phyloP scores from a whole-genome alignment of 2,888 invertebrate species.

The Heliconius ethilla region DNA sequence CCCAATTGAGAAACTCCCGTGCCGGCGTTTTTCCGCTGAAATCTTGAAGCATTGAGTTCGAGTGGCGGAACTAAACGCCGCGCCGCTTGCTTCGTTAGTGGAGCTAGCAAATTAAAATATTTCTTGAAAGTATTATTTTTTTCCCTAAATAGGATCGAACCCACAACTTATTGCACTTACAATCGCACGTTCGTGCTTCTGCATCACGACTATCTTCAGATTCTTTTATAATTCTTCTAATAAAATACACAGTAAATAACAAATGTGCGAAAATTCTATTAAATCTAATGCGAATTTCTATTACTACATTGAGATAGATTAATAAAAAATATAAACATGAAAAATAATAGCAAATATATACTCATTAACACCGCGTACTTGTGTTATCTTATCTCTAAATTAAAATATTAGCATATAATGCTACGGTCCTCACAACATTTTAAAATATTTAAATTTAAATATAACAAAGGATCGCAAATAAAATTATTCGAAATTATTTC shows the following conservation, averaged over 20 bases:
- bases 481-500: background rate
- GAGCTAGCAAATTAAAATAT: background rate
- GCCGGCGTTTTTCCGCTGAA: background rate
- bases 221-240: background rate
- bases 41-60: background rate
- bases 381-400: too few relatives aligned
- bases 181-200: background rate
- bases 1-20: background rate
- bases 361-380: too few relatives aligned
- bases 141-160: background rate
- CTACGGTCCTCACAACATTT: too few relatives aligned
- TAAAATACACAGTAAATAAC: background rate
- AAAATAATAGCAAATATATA: too few relatives aligned
- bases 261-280: background rate
- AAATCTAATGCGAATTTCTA: background rate
- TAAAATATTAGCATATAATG: too few relatives aligned
- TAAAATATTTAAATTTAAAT: background rate
- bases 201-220: background rate
- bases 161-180: background rate
- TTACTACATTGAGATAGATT: too few relatives aligned
- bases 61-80: background rate
- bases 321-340: too few relatives aligned
- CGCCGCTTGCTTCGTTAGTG: background rate
- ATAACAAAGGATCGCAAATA: background rate
- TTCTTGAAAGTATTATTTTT: too few relatives aligned